Percentiles rank a stretch among this genome's conserved stretches.
Evolutionary conservation across 2,888 invertebrate species (phyloP).

Genomic region (Lasioglossum lativentre): DNA sequence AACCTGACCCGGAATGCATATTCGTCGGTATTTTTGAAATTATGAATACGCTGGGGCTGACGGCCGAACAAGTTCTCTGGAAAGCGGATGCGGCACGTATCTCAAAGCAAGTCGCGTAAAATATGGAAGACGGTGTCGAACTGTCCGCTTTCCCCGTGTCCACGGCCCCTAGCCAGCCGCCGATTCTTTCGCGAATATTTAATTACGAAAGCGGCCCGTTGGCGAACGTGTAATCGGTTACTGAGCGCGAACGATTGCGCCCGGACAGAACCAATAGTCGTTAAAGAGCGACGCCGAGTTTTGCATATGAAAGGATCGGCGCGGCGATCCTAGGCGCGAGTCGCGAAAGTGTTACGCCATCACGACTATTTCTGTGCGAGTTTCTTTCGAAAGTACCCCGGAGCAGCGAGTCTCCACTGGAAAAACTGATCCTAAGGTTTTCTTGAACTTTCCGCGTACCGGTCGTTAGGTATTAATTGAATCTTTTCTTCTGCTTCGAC

Average conservation of each 20-base stretch:
- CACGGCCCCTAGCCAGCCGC: not conserved
- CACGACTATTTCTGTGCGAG: not conserved
- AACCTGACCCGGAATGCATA: not conserved
- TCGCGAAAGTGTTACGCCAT: slow-evolving; percentile 21
- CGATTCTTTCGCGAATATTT: not conserved
- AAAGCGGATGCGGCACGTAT: not conserved
- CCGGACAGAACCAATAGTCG: not conserved
- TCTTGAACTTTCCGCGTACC: too few relatives aligned
- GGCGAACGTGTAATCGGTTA: not conserved
- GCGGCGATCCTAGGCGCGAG: not conserved
- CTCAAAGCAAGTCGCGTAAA: not conserved
- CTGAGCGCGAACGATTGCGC: not conserved
- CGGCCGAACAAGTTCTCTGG: not conserved
- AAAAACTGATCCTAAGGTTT: not conserved
- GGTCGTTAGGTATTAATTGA: too few relatives aligned
- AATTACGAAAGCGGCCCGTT: not conserved
- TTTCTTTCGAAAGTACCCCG: not conserved
- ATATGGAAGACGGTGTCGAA: not conserved
- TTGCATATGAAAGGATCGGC: slow-evolving; percentile 41
- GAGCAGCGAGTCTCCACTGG: not conserved
- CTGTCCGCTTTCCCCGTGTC: not conserved
- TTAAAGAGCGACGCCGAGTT: slow-evolving; percentile 18
- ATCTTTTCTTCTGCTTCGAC: too few relatives aligned
- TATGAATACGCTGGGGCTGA: not conserved
- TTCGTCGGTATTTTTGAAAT: not conserved